These are phyloP conservation scores for Magallana nippona DNA, from an alignment of 2,888 invertebrate species.

Conservation along the genomic window DNA sequence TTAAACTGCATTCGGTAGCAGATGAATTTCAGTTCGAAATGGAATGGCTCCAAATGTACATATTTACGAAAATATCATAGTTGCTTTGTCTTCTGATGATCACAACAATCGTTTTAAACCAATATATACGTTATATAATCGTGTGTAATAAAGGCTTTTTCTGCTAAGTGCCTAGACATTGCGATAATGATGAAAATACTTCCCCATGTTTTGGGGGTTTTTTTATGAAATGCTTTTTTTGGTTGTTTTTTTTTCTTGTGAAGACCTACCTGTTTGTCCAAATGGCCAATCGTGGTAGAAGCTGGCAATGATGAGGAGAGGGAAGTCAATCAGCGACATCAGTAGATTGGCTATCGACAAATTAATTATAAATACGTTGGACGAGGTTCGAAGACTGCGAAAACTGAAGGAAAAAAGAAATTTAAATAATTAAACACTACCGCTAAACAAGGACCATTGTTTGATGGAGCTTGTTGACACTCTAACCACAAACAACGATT, in stretches of 20 bases:
- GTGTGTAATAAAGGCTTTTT: neutral
- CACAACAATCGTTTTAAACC: no score
- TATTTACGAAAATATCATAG: no score
- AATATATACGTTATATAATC: neutral
- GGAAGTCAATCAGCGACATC: conserved; percentile 55
- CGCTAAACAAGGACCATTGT: neutral
- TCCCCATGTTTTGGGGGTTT: neutral
- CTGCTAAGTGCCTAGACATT: no score
- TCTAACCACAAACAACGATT: no score
- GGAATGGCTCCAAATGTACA: no score
- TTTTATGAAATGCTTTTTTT: neutral
- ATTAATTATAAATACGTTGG: conserved; percentile 61
- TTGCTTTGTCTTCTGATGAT: no score
- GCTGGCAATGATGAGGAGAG: conserved; percentile 55
- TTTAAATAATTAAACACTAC: neutral
- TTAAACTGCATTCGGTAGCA: no score
- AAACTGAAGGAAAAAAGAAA: conserved; percentile 51
- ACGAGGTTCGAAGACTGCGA: conserved; percentile 56
- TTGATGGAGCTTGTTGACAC: no score
- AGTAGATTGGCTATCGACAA: conserved; percentile 58
- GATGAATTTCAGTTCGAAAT: no score
- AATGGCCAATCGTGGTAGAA: conserved; percentile 53
- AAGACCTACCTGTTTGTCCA: conserved; percentile 49
- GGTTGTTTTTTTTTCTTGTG: no score
- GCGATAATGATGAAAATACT: no score